Conservation (phyloP, 2,797 vertebrate genomes). For the Tapera naevia region DNA sequence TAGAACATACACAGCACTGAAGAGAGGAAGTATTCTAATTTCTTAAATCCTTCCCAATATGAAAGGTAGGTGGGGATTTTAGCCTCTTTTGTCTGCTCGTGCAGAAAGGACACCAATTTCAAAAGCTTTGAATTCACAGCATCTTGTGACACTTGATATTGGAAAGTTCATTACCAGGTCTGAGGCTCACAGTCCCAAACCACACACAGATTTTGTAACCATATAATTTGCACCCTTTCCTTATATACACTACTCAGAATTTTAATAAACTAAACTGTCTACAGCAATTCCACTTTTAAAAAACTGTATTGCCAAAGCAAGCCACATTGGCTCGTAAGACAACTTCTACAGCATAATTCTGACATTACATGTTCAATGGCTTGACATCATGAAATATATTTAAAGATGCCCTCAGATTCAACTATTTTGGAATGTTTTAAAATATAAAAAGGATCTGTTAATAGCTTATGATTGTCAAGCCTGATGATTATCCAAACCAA, state of each 20-base stretch:
- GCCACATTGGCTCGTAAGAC: neutral
- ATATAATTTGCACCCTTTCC: neutral
- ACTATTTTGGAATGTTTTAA: neutral
- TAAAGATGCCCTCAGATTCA: neutral
- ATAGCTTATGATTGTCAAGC: no score
- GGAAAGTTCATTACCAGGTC: neutral
- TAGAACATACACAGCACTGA: neutral
- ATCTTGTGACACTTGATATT: neutral
- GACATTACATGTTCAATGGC: neutral
- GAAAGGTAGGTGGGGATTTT: neutral
- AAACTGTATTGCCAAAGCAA: neutral
- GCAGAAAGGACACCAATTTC: neutral
- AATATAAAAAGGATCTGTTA: neutral
- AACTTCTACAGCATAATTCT: neutral
- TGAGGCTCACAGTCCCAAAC: neutral
- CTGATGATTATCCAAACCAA: neutral
- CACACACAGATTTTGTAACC: neutral
- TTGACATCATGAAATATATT: neutral
- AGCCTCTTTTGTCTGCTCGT: neutral
- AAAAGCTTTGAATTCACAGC: neutral
- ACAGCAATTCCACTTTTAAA: slow-evolving; percentile 5
- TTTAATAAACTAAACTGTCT: neutral
- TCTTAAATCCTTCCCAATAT: neutral
- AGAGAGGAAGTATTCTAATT: neutral
- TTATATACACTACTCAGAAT: neutral